Evolutionary conservation across 2,797 vertebrate species (phyloP), one percentile per base, ranked within the genome.

Genomic region (Enteromius paludinosus): DNA sequence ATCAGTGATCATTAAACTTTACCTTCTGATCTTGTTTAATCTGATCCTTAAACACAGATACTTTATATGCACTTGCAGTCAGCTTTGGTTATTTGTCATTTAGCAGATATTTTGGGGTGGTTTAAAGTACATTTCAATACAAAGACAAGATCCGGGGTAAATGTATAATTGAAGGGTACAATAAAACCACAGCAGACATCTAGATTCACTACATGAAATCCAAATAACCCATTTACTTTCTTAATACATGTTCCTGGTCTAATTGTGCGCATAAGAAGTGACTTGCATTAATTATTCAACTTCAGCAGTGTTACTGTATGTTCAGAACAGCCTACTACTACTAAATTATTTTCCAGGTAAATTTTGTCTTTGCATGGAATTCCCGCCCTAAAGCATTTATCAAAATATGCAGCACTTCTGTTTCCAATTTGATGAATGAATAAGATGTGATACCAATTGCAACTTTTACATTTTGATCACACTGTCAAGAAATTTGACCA

Each of bases 11-110:
- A 30, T 23, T 11, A 65, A 20, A 78, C 61, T 52, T 61, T 17
- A 62, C 15, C 25, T 1, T 68, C 62, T 54, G 47, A 71, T 80
- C 45, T 17, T 10, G n/a, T 23, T 47, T 54, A 5, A 68, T 54
- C 23, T 10, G 20, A 71, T 23, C 66, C 38, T 62, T 62, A 20
- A 20, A 10, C 4, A 41, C 64, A 38, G 1, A 43, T 15, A 45
- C 49, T 43, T 59, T 18, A 6, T 79, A 30, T 43, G 49, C 65
- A 5, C 28, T 61, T 59, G 38, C 15, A 30, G n/a, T 45, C 75
- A 77, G 75, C 35, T 79, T 79, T 56, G 66, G 66, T 61, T 80
- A 47, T 80, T 69, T 69, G 35, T 43, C 33, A 69, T 33, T 47
- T 43, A 69, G 47, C 59, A 76, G 35, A 62, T 45, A 41, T 62